Conservation (phyloP, 2,113 vertebrate genomes). For the Cinclus cinclus region DNA sequence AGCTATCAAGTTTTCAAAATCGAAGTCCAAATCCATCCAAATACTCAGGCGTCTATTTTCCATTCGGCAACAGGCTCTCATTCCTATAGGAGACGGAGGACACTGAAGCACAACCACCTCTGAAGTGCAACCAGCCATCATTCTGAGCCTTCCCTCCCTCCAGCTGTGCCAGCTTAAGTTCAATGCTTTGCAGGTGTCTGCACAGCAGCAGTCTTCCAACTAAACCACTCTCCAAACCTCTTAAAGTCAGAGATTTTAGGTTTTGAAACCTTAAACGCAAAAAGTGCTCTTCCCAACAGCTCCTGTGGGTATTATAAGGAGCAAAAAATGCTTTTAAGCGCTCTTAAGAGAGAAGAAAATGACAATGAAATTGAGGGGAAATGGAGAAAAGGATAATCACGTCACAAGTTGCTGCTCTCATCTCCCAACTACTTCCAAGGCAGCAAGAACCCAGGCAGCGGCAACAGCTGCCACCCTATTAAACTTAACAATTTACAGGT, state of each 20-base stretch:
- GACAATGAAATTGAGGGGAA: constrained; percentile 48
- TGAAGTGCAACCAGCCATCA: background rate
- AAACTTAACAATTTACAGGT: constrained; percentile 52
- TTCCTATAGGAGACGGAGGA: background rate
- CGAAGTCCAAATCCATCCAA: background rate
- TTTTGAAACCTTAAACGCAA: constrained; percentile 29
- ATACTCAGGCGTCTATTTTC: background rate
- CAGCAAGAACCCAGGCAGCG: background rate
- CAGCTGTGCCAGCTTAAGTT: constrained; percentile 5
- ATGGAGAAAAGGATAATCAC: constrained; percentile 36
- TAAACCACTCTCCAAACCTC: background rate
- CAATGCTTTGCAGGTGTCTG: background rate
- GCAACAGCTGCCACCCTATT: constrained; percentile 43
- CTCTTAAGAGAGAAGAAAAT: constrained; percentile 36
- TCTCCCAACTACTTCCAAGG: background rate
- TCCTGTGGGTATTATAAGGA: constrained; percentile 35
- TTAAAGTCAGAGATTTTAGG: constrained; percentile 29
- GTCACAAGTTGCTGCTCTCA: background rate
- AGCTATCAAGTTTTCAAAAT: background rate
- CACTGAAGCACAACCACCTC: background rate
- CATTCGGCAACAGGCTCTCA: background rate
- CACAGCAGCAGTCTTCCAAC: background rate
- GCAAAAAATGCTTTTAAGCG: constrained; percentile 45
- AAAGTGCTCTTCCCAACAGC: constrained; percentile 34
- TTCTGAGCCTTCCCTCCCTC: background rate